Evolutionary conservation across 2,113 vertebrate species (phyloP).

Genomic region (Condylura cristata): DNA sequence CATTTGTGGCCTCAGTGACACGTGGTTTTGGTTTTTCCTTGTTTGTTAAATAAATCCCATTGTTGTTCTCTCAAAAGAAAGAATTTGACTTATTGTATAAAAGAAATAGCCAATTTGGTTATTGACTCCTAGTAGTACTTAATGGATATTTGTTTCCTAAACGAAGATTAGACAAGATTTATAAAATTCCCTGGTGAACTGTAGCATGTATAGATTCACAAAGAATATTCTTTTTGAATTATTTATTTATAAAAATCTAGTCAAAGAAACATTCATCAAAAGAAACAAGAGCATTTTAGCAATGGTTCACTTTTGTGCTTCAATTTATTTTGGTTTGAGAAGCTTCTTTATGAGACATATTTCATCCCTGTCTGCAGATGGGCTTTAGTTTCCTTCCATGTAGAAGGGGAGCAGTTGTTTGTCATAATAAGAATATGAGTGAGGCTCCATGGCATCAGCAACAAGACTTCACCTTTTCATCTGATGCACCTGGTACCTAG

Average conservation of each 20-base stretch:
- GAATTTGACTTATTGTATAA: background rate
- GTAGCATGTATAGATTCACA: background rate
- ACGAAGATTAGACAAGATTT: background rate
- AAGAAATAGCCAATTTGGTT: background rate
- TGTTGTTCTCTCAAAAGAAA: no score
- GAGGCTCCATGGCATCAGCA: background rate
- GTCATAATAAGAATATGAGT: background rate
- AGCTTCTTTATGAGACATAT: background rate
- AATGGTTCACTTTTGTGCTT: background rate
- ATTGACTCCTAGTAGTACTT: background rate
- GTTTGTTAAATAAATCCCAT: no score
- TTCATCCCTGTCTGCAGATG: background rate
- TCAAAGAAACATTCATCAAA: background rate
- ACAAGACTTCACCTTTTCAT: background rate
- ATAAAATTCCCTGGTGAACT: slow-evolving; percentile 7
- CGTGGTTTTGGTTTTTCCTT: no score
- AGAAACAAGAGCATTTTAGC: background rate
- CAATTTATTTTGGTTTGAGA: background rate
- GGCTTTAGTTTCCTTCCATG: background rate
- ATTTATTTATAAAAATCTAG: slow-evolving; percentile 13
- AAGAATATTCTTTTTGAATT: background rate
- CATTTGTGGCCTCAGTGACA: no score
- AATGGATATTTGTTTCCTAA: background rate
- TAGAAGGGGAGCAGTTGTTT: background rate
- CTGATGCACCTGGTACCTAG: no score